Evolutionary conservation across 2,113 vertebrate species (phyloP).

Genomic region (Hippocampus barbouri): DNA sequence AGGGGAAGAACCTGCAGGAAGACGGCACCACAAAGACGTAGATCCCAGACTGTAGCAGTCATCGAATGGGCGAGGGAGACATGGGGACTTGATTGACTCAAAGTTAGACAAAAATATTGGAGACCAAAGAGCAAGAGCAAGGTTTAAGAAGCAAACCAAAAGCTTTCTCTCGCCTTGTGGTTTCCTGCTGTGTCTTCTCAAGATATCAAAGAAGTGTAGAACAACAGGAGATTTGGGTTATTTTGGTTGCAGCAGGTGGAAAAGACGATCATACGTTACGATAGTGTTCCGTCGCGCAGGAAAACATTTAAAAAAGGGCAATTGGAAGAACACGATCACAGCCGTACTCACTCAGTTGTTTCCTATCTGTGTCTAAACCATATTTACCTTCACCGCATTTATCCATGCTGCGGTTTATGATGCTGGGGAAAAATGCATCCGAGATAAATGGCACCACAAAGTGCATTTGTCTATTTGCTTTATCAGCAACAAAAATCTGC

Average conservation of each 20-base stretch:
- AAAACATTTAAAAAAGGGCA: slow-evolving; percentile 23
- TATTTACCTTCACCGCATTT: slow-evolving; percentile 22
- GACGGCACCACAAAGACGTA: no score
- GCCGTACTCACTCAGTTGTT: slow-evolving; percentile 25
- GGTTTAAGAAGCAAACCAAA: slow-evolving; percentile 6
- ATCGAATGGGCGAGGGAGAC: slow-evolving; percentile 16
- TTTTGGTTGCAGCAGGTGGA: slow-evolving; percentile 9
- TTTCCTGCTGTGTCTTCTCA: slow-evolving; percentile 23
- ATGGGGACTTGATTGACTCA: slow-evolving; percentile 38
- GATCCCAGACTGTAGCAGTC: slow-evolving; percentile 8
- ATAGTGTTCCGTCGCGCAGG: neutral
- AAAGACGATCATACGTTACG: slow-evolving; percentile 4
- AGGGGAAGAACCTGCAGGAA: slow-evolving; percentile 13
- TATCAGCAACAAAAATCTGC: slow-evolving; percentile 49
- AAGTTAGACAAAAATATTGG: slow-evolving; percentile 25
- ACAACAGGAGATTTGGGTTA: slow-evolving; percentile 1
- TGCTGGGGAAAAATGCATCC: slow-evolving; percentile 39
- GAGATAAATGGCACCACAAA: slow-evolving; percentile 44
- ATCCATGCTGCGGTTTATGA: slow-evolving; percentile 33
- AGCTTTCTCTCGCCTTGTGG: slow-evolving; percentile 2
- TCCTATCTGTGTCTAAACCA: slow-evolving; percentile 32
- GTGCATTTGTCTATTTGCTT: slow-evolving; percentile 42
- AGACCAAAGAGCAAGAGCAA: neutral
- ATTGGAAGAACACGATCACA: slow-evolving; percentile 14
- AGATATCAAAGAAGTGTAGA: slow-evolving; percentile 25